phyloP scores from a whole-genome alignment of 2,797 vertebrate genomes.

The Eulemur albifrons region DNA sequence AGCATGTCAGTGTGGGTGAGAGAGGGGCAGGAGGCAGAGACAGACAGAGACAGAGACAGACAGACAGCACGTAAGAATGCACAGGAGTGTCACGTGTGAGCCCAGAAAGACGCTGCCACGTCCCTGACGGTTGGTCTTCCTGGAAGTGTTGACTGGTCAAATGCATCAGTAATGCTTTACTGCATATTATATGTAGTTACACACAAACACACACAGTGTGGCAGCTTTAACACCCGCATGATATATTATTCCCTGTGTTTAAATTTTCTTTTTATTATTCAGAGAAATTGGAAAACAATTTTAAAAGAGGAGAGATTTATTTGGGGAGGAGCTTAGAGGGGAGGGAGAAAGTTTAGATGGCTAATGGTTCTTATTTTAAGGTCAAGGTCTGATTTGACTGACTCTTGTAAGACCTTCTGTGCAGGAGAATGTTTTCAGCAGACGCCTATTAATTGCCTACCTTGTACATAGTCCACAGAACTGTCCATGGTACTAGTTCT shows the following conservation, averaged over 20 bases:
- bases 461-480: fast-evolving
- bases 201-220: neutral
- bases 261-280: neutral
- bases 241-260: neutral
- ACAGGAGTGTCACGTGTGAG: fast-evolving
- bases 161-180: fast-evolving
- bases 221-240: neutral
- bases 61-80: neutral
- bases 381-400: neutral
- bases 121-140: fast-evolving
- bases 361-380: neutral
- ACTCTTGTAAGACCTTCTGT: neutral
- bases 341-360: neutral
- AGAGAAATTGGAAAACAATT: neutral
- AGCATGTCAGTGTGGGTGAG: neutral
- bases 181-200: too few relatives aligned
- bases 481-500: neutral
- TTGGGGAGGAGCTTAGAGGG: neutral
- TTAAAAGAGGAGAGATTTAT: neutral
- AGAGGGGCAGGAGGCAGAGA: neutral
- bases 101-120: fast-evolving
- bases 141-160: too few relatives aligned
- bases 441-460: neutral
- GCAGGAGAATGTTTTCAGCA: neutral
- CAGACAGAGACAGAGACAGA: too few relatives aligned